phyloP scores from a whole-genome alignment of 2,797 vertebrate species.

The Micrastur ruficollis region DNA sequence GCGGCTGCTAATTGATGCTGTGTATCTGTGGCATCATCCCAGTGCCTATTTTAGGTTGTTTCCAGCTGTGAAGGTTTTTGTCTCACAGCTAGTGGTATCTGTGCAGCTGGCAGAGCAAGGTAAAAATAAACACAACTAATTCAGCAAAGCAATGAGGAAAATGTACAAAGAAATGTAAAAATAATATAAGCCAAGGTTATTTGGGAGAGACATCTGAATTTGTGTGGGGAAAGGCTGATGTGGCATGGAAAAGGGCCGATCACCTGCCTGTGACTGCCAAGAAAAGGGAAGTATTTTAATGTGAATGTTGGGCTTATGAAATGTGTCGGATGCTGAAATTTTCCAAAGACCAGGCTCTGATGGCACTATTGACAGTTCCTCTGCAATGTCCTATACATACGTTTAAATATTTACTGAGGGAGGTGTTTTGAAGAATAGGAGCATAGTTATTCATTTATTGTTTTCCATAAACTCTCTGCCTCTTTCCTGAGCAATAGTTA shows the following conservation, averaged over 20 bases:
- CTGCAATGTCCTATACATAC: background rate
- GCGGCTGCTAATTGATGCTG: conserved; percentile 49
- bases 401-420: background rate
- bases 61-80: conserved; percentile 68
- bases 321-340: background rate
- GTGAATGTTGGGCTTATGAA: background rate
- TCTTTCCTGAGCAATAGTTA: background rate
- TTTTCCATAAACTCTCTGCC: background rate
- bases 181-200: conserved; percentile 40
- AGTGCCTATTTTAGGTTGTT: conserved; percentile 54
- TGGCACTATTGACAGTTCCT: background rate
- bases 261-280: background rate
- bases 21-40: conserved; percentile 61
- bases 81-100: conserved; percentile 66
- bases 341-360: background rate
- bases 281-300: background rate
- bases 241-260: background rate
- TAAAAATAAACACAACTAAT: conserved; percentile 61
- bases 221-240: background rate
- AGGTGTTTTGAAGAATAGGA: background rate
- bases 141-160: conserved; percentile 34
- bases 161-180: conserved; percentile 29
- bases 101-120: conserved; percentile 48
- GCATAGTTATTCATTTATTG: background rate
- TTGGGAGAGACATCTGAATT: background rate